Percentiles rank a stretch among this genome's conserved stretches.
Evolutionary conservation across 2,888 invertebrate species (phyloP).

Genomic region (Spodoptera littoralis): DNA sequence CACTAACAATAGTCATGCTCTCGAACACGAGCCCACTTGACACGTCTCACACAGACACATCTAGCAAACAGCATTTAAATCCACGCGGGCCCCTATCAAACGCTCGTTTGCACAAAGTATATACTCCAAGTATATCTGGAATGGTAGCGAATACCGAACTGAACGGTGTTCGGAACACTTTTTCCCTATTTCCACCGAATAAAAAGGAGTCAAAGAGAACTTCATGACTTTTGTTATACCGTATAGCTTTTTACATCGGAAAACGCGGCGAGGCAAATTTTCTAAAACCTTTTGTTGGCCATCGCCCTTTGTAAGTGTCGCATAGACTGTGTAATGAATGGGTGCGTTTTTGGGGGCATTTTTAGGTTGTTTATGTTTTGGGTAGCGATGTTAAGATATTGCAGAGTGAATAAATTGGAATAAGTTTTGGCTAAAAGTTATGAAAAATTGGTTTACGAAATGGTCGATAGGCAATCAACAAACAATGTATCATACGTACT

Average conservation of each 20-base stretch:
- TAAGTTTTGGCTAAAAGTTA: no score
- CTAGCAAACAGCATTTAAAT: slow-evolving; percentile 57
- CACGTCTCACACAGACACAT: slow-evolving; percentile 38
- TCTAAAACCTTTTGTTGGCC: slow-evolving; percentile 62
- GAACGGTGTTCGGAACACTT: slow-evolving; percentile 84
- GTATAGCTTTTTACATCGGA: slow-evolving; percentile 71
- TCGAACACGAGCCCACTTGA: slow-evolving; percentile 30
- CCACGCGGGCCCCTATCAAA: slow-evolving; percentile 78
- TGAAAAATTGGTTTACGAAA: no score
- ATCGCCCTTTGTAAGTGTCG: slow-evolving; percentile 54
- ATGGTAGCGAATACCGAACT: slow-evolving; percentile 76
- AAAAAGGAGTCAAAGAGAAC: slow-evolving; percentile 82
- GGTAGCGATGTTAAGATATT: neutral
- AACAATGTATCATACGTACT: no score
- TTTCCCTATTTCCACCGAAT: slow-evolving; percentile 84
- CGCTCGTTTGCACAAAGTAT: slow-evolving; percentile 86
- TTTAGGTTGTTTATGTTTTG: slow-evolving; percentile 1
- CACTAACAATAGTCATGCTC: slow-evolving; percentile 15
- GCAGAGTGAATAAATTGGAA: no score
- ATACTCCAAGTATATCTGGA: slow-evolving; percentile 81
- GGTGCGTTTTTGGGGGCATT: slow-evolving; percentile 33
- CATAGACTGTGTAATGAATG: slow-evolving; percentile 50
- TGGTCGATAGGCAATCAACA: no score
- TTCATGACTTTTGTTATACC: slow-evolving; percentile 85
- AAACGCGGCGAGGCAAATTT: slow-evolving; percentile 64